Base-by-base conservation (phyloP, 2,113 vertebrate genomes). In the Dromas ardeola region DNA sequence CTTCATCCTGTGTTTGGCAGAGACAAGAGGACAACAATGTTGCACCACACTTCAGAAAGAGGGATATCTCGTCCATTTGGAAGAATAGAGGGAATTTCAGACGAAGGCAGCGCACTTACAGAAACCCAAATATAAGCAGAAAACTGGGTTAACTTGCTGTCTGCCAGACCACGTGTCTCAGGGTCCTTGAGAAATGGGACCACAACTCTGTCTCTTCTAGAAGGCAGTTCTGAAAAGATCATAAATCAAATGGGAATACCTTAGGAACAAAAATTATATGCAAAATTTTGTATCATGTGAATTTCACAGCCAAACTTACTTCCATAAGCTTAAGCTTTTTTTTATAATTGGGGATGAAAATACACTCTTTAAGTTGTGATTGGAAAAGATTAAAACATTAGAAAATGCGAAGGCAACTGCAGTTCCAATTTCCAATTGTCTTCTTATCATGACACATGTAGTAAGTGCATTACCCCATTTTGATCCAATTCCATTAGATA, bases 391-490 rank as follows among this genome's bases (percentile, higher is more conserved):
- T 63, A 56, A 80, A 71, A 58, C 63, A 53, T 58, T 53, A 66
- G 58, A 80, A 92, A 86, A 86, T 66, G 25, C 67, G 38, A 86
- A 59, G 38, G 45, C 61, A 91, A 49, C 49, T 69, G 36, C 79
- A 66, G 56, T 82, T 88, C 36, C 53, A 67, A 61, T 78, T 93
- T 86, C 56, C 65, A 85, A 3, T 93, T 90, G 66, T 87, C 71
- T 36, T 90, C 49, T 79, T 84, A 63, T 23, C 47, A 30, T 70
- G 79, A 94, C 83, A 90, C 58, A 50, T 72, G 40, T 72, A 88
- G 79, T 86, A 82, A 86, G 86, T 94, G 62, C 71, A 56, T 90
- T 95, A 90, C 58, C 67, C 70, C 29, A 11, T 88, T 96, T 95
- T 92, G 90, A 72, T 95, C 88, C 86, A 77, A 56, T 92, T 95